Base-by-base conservation (phyloP, 2,113 vertebrate species). In the Mastomys coucha region DNA sequence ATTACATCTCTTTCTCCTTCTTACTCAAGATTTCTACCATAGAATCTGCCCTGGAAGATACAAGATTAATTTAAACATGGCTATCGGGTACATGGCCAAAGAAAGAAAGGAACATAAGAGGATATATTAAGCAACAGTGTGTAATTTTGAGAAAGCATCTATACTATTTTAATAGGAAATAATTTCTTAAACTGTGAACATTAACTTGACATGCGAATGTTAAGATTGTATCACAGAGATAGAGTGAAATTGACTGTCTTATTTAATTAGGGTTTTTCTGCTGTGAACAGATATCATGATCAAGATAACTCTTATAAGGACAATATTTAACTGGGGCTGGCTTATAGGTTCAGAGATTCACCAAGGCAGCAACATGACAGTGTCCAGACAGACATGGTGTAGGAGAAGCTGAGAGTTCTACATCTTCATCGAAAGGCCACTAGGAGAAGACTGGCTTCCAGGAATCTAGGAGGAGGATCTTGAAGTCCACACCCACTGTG, bases 171-270 rank as follows among this genome's bases (percentile, higher is more conserved):
- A 91, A 95, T 65, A 95, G 53, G 11, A 94, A 94, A 5, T 20
- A 90, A 11, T 93, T 80, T 90, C 10, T 85, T 93, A 94, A 96
- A 90, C 13, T 88, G 20, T 88, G 70, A 9, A 88, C 84, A 13
- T 94, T 86, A 90, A 95, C 72, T 65, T 91, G 60, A 85, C 58
- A 92, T 51, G 7, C 72, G 94, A 94, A 96, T 31, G 2, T 92
- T 75, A 70, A 91, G 39, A 56, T 19, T 85, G 56, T 73, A n/a
- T 72, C 17, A 80, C 24, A n/a, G 91, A 95, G 42, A 92, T n/a
- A 58, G 16, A 88, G 33, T 58, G 86, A 88, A 14, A 96, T 24
- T 72, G 78, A 81, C 26, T 65, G 10, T 65, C 63, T 65, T 65
- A 65, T 10, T 28, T 65, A 65, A 65, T 28, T 65, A 65, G 63